Evolutionary conservation across 2,113 vertebrate species (phyloP).

Genomic region (Zosterops hypoxanthus): DNA sequence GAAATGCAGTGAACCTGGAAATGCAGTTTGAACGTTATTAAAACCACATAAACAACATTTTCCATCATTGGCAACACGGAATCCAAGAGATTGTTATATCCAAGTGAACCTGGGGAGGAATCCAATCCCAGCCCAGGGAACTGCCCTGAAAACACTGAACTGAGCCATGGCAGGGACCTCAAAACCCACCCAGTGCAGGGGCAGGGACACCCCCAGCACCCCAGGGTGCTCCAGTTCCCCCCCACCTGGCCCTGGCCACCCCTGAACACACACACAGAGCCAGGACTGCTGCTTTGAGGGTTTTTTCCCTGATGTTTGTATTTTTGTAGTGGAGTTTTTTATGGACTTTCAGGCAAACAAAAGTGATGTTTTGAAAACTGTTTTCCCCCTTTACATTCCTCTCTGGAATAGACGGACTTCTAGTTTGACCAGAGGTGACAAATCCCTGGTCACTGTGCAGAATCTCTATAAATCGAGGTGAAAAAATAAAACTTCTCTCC

Average conservation of each 20-base stretch:
- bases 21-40: not conserved
- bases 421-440: too few species aligned
- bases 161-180: not conserved
- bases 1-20: fast-evolving
- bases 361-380: too few species aligned
- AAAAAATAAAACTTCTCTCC: too few species aligned
- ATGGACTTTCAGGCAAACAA: too few species aligned
- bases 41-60: not conserved
- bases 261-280: not conserved
- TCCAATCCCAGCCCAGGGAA: not conserved
- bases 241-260: not conserved
- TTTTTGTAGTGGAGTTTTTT: too few species aligned
- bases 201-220: not conserved
- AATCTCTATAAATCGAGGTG: too few species aligned
- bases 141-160: not conserved
- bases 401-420: too few species aligned
- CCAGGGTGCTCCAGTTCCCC: not conserved
- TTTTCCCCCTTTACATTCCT: too few species aligned
- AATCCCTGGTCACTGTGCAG: too few species aligned
- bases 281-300: not conserved
- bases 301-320: too few species aligned
- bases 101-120: not conserved
- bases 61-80: fast-evolving
- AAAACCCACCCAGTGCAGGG: fast-evolving
- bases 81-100: not conserved